A percentile compares a stretch with the other conserved stretches of the same genome.
These are phyloP conservation scores for Cathartes aura DNA, from an alignment of 2,113 vertebrate species.

Conservation along the genomic window DNA sequence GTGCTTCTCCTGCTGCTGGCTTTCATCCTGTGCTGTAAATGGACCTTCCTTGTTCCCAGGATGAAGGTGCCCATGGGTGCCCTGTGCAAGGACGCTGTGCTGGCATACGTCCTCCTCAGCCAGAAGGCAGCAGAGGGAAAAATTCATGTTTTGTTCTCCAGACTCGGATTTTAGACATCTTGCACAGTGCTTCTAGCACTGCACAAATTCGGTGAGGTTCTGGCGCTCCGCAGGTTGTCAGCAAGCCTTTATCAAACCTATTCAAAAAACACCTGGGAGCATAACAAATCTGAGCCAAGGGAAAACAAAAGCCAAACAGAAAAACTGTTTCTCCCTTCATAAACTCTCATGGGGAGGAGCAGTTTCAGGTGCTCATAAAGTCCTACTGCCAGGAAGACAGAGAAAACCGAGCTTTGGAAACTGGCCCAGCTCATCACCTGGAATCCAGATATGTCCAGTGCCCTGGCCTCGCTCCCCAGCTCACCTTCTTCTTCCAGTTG, in stretches of 20 bases:
- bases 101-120: fast-evolving
- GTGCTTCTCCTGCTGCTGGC: background rate
- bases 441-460: background rate
- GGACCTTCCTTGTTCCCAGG: background rate
- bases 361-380: background rate
- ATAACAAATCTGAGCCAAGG: background rate
- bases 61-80: background rate
- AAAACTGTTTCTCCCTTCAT: background rate
- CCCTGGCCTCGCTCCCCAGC: background rate
- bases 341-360: background rate
- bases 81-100: background rate
- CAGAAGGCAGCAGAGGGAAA: background rate
- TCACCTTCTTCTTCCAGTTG: background rate
- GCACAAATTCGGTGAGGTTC: background rate
- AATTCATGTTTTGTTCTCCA: background rate
- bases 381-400: background rate
- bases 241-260: background rate
- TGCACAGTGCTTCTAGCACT: background rate
- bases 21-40: background rate
- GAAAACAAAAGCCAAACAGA: background rate
- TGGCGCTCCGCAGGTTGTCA: background rate
- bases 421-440: background rate
- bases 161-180: background rate
- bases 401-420: background rate
- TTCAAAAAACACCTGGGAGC: background rate